Evolutionary conservation across 2,888 invertebrate genomes (phyloP), one percentile per base, ranked within the genome.

Genomic region (Cosmia trapezina): DNA sequence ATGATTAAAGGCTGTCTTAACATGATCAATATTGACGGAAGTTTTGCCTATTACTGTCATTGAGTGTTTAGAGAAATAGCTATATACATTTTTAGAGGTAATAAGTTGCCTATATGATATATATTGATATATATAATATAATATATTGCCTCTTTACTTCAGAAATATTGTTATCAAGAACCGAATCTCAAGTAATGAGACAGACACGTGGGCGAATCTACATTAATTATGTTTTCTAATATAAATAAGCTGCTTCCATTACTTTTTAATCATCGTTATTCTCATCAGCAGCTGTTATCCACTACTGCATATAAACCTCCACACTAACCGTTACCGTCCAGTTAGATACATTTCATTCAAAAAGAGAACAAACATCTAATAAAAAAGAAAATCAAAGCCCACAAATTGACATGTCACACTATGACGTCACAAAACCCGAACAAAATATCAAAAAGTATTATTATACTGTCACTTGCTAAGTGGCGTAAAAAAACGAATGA

Each of bases 381-480:
- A 57, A 54, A 72, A 67, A 75, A 60, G 12, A 70, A 80, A 67
- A 66, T 9, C 64, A 19, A 70, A 47, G 49, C 57, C 45, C 61
- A 68, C 75, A 81, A 85, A 85, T 85, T 80, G 83, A 84, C 69
- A 80, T 75, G 84, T 85, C 85, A 85, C 83, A 82, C 68, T 57
- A 37, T 73, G 72, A 81, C 80, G 69, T 77, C 81, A 83, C 69
- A 77, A 72, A 83, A 70, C 70, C 61, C 59, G 83, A 80, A 85
- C 80, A 83, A 83, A 85, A 83, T 83, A 83, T 78, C 78, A 76
- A 76, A 76, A 71, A 80, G 86, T 85, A 85, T 85, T 85, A 85
- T 86, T 81, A 84, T 78, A 83, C 78, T 85, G 86, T 85, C 84
- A 85, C 80, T 63, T 67, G 81, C 75, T 85, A 86, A 86, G 84